Conservation (phyloP, 2,888 invertebrate species). For the Drosophila seclusa region DNA sequence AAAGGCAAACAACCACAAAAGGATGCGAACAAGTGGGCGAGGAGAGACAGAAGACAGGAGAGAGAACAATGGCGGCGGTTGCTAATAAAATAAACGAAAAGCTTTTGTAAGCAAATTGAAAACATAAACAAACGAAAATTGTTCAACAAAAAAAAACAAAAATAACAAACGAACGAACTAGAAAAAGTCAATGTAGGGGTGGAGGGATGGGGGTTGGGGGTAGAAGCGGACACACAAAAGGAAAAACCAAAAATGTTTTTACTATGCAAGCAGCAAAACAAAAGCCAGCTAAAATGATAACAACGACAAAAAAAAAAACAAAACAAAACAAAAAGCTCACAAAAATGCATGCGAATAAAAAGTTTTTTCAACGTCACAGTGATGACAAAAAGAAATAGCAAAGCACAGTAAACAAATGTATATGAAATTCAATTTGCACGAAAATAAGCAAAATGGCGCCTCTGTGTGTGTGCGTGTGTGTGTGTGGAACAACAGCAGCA, state of each 20-base stretch:
- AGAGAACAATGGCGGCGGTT: slow-evolving; percentile 66
- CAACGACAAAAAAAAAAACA: slow-evolving; percentile 36
- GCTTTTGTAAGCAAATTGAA: slow-evolving; percentile 82
- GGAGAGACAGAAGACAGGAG: slow-evolving; percentile 5
- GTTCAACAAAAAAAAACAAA: slow-evolving; percentile 53
- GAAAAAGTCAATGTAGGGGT: slow-evolving; percentile 25
- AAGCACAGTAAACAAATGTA: slow-evolving; percentile 47
- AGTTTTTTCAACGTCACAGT: slow-evolving; percentile 43
- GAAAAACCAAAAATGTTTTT: slow-evolving; percentile 65
- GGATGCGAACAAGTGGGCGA: slow-evolving; percentile 31
- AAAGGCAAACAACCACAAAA: slow-evolving; percentile 54
- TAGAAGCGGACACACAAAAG: slow-evolving; percentile 46
- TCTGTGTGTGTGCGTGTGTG: slow-evolving; percentile 23
- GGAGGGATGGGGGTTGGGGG: not conserved
- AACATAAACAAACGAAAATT: slow-evolving; percentile 81
- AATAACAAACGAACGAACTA: slow-evolving; percentile 21
- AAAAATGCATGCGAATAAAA: slow-evolving; percentile 69
- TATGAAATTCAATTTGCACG: slow-evolving; percentile 70
- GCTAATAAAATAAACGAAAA: slow-evolving; percentile 82
- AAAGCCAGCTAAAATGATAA: slow-evolving; percentile 58
- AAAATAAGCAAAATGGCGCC: slow-evolving; percentile 77
- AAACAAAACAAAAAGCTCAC: slow-evolving; percentile 38
- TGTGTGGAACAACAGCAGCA: slow-evolving; percentile 45
- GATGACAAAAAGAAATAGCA: slow-evolving; percentile 23
- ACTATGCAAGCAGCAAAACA: slow-evolving; percentile 44